These are phyloP conservation scores for Ctenopoma multispine DNA, from an alignment of 2,797 vertebrate species.

Conservation along the genomic window DNA sequence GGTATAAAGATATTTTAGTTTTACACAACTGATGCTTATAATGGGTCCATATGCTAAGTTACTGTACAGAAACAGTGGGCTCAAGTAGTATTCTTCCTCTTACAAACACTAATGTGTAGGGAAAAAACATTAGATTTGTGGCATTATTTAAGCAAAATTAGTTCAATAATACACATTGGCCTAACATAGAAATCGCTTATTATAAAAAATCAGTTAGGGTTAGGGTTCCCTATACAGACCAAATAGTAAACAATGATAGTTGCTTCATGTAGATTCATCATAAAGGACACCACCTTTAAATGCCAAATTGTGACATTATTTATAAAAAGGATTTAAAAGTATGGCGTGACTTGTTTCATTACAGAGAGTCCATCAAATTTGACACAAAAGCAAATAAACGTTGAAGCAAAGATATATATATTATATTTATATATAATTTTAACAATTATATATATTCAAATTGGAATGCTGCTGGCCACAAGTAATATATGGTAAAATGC, in stretches of 20 bases:
- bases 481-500: background rate
- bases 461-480: background rate
- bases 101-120: conserved; percentile 60
- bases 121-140: conserved; percentile 34
- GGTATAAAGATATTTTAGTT: conserved; percentile 72
- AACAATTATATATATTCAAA: background rate
- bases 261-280: background rate
- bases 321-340: too few relatives aligned
- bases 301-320: too few relatives aligned
- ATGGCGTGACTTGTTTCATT: background rate
- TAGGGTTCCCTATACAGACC: conserved; percentile 28
- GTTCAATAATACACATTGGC: conserved; percentile 18
- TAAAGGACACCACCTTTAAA: background rate
- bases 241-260: background rate
- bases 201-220: conserved; percentile 17
- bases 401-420: background rate
- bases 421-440: background rate
- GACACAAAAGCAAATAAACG: background rate
- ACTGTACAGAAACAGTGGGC: conserved; percentile 42
- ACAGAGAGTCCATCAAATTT: background rate
- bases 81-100: conserved; percentile 63
- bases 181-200: conserved; percentile 22
- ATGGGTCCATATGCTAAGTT: conserved; percentile 52
- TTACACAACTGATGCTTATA: conserved; percentile 61
- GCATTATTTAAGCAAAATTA: conserved; percentile 44